phyloP scores from a whole-genome alignment of 1,140 invertebrate genomes.

The Brachionus calyciflorus region DNA sequence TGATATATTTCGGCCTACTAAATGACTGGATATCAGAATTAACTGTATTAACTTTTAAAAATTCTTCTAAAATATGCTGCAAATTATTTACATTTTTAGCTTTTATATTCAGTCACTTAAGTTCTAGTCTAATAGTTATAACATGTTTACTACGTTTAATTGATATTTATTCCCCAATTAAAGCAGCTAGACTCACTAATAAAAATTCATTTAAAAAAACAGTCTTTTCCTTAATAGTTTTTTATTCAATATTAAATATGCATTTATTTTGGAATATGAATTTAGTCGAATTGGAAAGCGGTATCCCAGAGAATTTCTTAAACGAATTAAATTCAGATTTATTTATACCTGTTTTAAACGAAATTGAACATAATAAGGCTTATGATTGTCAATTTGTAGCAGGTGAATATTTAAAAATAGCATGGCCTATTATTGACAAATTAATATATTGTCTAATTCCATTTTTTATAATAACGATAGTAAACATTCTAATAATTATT shows the following conservation, averaged over 20 bases:
- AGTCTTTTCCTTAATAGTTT: not conserved
- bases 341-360: not conserved
- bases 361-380: not conserved
- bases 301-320: not conserved
- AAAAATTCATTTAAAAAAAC: slow-evolving; percentile 23
- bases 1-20: slow-evolving; percentile 2
- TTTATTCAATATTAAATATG: slow-evolving; percentile 17
- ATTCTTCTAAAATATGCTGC: not conserved
- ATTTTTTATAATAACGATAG: slow-evolving; percentile 9
- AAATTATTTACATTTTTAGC: slow-evolving; percentile 44
- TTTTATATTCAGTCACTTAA: slow-evolving; percentile 13
- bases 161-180: slow-evolving; percentile 27
- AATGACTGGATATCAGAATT: slow-evolving; percentile 5
- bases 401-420: not conserved
- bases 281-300: slow-evolving; percentile 15
- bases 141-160: not conserved
- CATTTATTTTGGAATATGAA: slow-evolving; percentile 46
- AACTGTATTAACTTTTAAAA: not conserved
- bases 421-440: slow-evolving; percentile 37
- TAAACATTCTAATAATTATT: slow-evolving; percentile 20
- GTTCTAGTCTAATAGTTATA: slow-evolving; percentile 35
- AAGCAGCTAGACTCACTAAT: slow-evolving; percentile 30
- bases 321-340: not conserved
- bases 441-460: slow-evolving; percentile 35
- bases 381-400: slow-evolving; percentile 5